Base-by-base conservation (phyloP, 2,113 vertebrate genomes). In the Clarias gariepinus region DNA sequence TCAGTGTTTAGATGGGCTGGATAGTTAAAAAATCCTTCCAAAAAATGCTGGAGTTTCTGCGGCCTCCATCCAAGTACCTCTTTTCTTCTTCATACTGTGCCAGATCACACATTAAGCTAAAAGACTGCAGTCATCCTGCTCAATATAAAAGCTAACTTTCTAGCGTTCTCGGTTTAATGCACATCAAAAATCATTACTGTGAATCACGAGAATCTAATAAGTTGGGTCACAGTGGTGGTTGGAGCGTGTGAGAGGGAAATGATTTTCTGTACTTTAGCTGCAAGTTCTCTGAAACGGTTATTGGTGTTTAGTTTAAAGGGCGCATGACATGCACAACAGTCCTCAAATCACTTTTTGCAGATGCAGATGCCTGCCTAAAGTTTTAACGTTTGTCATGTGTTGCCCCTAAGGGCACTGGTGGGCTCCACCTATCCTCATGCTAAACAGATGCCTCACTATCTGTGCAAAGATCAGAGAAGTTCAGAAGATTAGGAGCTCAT, bases 131-230 rank as follows among this genome's bases (percentile, higher is more conserved):
- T 64, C 41, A 12, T 53, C 25, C 55, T 82, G 33, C 25, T 81
- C 36, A 66, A 88, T 82, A 89, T 63, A 87, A 82, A 90, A 81
- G 83, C 83, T 86, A 88, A 85, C 16, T 90, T 90, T 88, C 80
- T 79, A 77, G 85, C 88, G 90, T 93, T 92, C 91, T 87, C 86
- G 84, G 53, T 87, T 91, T 90, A 63, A 90, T 92, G 90, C 86
- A 1, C 84, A 91, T 85, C 89, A 79, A 87, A 58, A 79, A 84
- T 90, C 89, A 91, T 93, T 93, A 91, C 68, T 25, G 90, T 79
- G 68, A 80, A 80, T 80, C 10, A 80, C 57, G 36, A 19, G n/a
- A 85, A 91, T 84, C 83, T 88, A 47, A 87, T 78, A 87, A 91
- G 90, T 84, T 77, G 85, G 74, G 76, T 86, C 89, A 91, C 90